Evolutionary conservation across 1,140 invertebrate genomes (phyloP).

Genomic region (Drosophila orena): DNA sequence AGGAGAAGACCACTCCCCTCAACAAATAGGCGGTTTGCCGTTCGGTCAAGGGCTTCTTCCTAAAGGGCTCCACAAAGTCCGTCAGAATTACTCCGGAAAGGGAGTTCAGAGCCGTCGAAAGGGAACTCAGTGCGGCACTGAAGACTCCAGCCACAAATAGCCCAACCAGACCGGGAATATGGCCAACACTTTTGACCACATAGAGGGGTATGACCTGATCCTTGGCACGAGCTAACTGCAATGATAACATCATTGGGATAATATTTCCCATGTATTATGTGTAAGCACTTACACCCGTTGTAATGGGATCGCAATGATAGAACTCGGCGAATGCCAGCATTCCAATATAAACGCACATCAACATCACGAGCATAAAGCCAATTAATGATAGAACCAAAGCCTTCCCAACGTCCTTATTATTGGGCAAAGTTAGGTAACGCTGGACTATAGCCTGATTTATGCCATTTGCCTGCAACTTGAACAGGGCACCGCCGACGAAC

Average conservation of each 20-base stretch:
- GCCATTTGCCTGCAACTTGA: conserved; percentile 92
- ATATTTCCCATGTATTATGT: too few relatives aligned
- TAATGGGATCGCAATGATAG: conserved; percentile 90
- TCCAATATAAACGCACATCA: conserved; percentile 90
- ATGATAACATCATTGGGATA: not conserved
- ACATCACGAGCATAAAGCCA: conserved; percentile 88
- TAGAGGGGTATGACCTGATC: conserved; percentile 90
- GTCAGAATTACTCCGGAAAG: conserved; percentile 91
- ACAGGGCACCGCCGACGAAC: conserved; percentile 91
- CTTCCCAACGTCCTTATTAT: conserved; percentile 87
- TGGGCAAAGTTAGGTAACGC: conserved; percentile 90
- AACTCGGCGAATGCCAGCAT: conserved; percentile 90
- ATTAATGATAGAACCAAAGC: conserved; percentile 88
- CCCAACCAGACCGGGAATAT: conserved; percentile 90
- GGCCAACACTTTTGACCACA: conserved; percentile 88
- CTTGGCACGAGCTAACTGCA: conserved; percentile 85
- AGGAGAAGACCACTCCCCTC: conserved; percentile 87
- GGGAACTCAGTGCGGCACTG: conserved; percentile 90
- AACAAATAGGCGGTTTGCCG: conserved; percentile 87
- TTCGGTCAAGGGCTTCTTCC: conserved; percentile 87
- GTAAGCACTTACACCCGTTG: conserved; percentile 84
- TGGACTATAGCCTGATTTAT: conserved; percentile 95
- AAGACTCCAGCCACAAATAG: conserved; percentile 92
- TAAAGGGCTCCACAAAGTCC: conserved; percentile 90
- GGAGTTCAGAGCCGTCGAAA: conserved; percentile 92